phyloP scores from a whole-genome alignment of 2,113 vertebrate genomes.

The Phainopepla nitens region DNA sequence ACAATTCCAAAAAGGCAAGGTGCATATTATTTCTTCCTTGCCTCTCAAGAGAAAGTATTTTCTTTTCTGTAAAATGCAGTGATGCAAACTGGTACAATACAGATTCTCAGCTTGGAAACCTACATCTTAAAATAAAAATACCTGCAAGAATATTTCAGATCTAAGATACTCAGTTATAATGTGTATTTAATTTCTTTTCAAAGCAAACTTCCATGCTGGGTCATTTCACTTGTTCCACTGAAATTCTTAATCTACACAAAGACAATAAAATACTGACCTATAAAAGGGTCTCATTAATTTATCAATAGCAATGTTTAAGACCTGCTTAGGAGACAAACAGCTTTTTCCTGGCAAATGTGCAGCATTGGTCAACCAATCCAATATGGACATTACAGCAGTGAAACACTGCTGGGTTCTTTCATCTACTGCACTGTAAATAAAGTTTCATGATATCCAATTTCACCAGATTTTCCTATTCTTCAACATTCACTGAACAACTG shows the following conservation, averaged over 20 bases:
- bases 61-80: neutral
- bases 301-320: neutral
- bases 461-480: neutral
- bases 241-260: neutral
- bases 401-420: neutral
- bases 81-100: neutral
- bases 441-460: neutral
- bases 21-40: neutral
- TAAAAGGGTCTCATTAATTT: neutral
- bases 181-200: neutral
- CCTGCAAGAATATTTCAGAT: neutral
- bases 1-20: neutral
- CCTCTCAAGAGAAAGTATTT: neutral
- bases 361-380: neutral
- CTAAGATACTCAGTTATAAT: neutral
- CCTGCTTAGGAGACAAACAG: neutral
- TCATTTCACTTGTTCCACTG: neutral
- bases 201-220: neutral
- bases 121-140: neutral
- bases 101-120: neutral
- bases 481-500: neutral
- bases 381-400: neutral
- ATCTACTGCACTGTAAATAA: neutral
- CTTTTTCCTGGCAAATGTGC: neutral
- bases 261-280: neutral